These are phyloP conservation scores for Peromyscus melanophrys DNA, from an alignment of 2,797 vertebrate genomes.

Conservation along the genomic window DNA sequence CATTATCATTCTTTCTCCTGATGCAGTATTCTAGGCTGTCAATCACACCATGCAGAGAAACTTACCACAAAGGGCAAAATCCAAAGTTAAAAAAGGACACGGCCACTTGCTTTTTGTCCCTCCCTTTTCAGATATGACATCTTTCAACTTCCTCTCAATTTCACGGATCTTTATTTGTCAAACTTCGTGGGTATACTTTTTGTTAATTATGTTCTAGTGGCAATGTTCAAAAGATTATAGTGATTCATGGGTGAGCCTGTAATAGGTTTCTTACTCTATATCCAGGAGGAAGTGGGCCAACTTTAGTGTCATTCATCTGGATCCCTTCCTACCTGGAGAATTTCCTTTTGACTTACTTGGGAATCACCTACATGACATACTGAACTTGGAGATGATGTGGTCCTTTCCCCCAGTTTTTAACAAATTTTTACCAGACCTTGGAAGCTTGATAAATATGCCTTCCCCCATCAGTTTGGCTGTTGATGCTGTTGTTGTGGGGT, in stretches of 20 bases:
- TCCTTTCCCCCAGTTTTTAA: neutral
- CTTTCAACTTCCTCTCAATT: conserved; percentile 51
- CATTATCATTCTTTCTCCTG: conserved; percentile 59
- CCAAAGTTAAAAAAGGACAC: conserved; percentile 32
- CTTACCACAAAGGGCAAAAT: conserved; percentile 38
- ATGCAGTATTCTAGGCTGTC: conserved; percentile 50
- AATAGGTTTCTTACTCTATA: neutral
- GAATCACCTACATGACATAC: neutral
- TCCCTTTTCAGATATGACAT: neutral
- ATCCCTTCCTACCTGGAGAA: neutral
- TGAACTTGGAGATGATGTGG: neutral
- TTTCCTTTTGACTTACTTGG: neutral
- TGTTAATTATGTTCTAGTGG: neutral
- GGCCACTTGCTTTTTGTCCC: neutral
- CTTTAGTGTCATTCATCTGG: neutral
- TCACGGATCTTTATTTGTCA: conserved; percentile 29
- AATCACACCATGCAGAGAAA: neutral
- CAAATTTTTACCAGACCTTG: neutral
- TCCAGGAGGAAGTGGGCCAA: neutral
- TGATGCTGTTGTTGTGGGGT: neutral
- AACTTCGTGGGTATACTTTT: neutral
- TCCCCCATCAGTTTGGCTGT: neutral
- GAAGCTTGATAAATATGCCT: neutral
- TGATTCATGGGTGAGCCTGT: neutral
- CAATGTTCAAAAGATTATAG: neutral